These are phyloP conservation scores for Hemistola chrysoprasaria DNA, from an alignment of 2,888 invertebrate species.

Conservation along the genomic window DNA sequence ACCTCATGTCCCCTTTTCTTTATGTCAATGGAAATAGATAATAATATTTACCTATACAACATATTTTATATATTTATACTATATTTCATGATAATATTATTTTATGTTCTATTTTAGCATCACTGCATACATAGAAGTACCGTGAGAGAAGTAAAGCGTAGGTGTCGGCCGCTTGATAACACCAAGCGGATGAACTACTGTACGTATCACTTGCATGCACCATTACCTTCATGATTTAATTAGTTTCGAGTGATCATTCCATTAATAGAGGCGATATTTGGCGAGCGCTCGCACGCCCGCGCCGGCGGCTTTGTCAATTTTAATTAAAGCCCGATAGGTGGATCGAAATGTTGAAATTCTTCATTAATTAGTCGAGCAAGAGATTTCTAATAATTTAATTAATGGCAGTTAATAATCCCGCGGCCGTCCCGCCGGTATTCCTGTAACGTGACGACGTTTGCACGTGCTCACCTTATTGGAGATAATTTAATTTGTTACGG, in stretches of 20 bases:
- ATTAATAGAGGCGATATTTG: slow-evolving; percentile 80
- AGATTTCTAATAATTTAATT: slow-evolving; percentile 82
- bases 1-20: too few relatives aligned
- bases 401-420: slow-evolving; percentile 75
- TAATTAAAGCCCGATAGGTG: slow-evolving; percentile 80
- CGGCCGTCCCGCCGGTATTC: slow-evolving; percentile 62
- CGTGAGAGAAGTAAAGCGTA: too few relatives aligned
- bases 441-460: slow-evolving; percentile 60
- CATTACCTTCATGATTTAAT: slow-evolving; percentile 80
- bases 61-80: too few relatives aligned
- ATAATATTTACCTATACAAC: too few relatives aligned
- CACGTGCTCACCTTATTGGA: slow-evolving; percentile 37
- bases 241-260: slow-evolving; percentile 81
- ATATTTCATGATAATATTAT: too few relatives aligned
- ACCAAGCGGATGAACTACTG: slow-evolving; percentile 29
- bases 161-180: slow-evolving; percentile 1
- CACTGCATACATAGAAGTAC: too few relatives aligned
- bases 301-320: slow-evolving; percentile 79
- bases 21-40: too few relatives aligned
- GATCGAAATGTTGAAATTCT: slow-evolving; percentile 80
- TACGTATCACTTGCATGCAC: slow-evolving; percentile 77
- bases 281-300: slow-evolving; percentile 62
- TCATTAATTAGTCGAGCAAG: slow-evolving; percentile 77
- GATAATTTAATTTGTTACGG: slow-evolving; percentile 36
- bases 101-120: too few relatives aligned